Base-by-base conservation (phyloP, 2,888 invertebrate genomes). In the Lycocerus yunnanus region DNA sequence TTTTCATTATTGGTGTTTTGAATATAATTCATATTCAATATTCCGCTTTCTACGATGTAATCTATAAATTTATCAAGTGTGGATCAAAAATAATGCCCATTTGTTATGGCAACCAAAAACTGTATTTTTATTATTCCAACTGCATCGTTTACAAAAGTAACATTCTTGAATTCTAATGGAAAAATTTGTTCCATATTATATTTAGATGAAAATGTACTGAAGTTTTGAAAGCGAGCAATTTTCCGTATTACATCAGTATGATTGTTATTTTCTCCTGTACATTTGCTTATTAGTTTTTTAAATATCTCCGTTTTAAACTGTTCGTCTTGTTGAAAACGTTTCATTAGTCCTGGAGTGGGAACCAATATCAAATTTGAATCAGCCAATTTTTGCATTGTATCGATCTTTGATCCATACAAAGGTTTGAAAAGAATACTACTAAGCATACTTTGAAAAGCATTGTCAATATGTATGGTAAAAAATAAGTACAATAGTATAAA, bases 311-410 rank as follows among this genome's bases (percentile, higher is more conserved):
- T 43, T 13, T 43, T 1, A 0, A 43, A n/a, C 6, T 1, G 2
- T 11, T n/a, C 8, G n/a, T 43, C 5, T 0, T 8, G 6, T 43
- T 43, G 6, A n/a, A n/a, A 43, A n/a, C 2, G 1, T n/a, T 43
- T 2, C n/a, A 43, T 43, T n/a, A 43, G 1, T 43, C n/a, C n/a
- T n/a, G n/a, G 6, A n/a, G 8, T 0, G 2, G 43, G n/a, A n/a
- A 6, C 43, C 2, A 43, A n/a, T 6, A n/a, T n/a, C 21, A 68
- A 15, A 9, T 59, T 21, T 15, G 59, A 59, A 14, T 20, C n/a
- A 18, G 60, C 60, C n/a, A 68, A 68, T 27, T 69, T 63, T 63
- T 68, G 16, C 63, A 69, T 63, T 10, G 63, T 58, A 15, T 16
- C 11, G 13, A 63, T 63, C 10, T 27, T 27, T 16, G 11, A 16